Base-by-base conservation (phyloP, 1,140 invertebrate species). In the Meloidogyne exigua region DNA sequence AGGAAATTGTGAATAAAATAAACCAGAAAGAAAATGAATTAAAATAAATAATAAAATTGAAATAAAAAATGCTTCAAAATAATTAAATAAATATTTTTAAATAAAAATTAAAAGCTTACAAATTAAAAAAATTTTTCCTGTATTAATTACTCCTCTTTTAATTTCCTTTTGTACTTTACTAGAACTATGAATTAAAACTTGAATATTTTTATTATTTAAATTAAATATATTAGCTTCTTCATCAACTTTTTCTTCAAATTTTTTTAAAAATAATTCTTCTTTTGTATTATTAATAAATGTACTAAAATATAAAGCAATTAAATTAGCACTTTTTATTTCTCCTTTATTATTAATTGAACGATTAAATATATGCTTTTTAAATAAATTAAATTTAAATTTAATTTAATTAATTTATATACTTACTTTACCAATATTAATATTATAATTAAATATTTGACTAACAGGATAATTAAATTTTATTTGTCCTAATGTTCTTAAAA, bases 391-490 rank as follows among this genome's bases (percentile, higher is more conserved):
- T 18, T 18, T 49, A 18, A 49, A 49, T 18, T 49, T 18, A 49
- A 49, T 12, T 44, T 49, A 49, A 67, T 12, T 4, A 18, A 32
- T 21, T 18, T n/a, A 32, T 21, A n/a, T 7, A 67, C 65, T 39
- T 28, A 57, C 42, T 64, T 72, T 81, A 15, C 81, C 80, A 63
- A 81, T 81, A 49, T 81, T 81, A 18, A 81, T 78, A 65, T 81
- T 68, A 65, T 79, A 81, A 25, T 36, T 25, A 39, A 81, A 21
- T 15, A 83, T 79, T 57, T 80, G 44, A 57, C 81, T 83, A 18
- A 83, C 72, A n/a, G 80, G 80, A 69, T 83, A 81, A 26, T 26
- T 42, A 39, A 78, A 44, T 72, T 63, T 18, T 25, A 72, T 42
- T 63, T 72, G 71, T 18, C 57, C 76, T 25, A 77, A 62, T 0